Evolutionary conservation across 1,140 invertebrate species (phyloP), one percentile per base, ranked within the genome.

Genomic region (Drosophila arawakana): DNA sequence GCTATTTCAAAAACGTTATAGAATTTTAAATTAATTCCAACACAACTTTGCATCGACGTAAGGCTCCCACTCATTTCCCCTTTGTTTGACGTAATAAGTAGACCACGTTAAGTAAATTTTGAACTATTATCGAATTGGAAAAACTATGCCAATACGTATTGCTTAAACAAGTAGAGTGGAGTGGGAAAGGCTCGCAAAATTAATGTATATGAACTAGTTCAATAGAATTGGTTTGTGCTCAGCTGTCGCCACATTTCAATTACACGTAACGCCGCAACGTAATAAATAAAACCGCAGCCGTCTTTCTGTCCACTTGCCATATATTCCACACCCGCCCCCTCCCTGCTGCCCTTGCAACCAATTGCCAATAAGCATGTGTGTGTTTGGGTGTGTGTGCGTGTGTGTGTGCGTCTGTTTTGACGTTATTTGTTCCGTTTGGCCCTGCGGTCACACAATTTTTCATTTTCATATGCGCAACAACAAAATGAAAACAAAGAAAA

Each of bases 361-460:
- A 55, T 55, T 55, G 62, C 62, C 50, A 44, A 44, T 55, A 39
- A 65, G 69, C 30, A 35, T 44, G 35, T 43, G 41, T 63, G 60
- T 41, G 37, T 8, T 9, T 41, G 52, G 52, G 50, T 52, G 59
- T 50, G 46, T 50, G 59, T 73, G 71, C 35, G 43, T 47, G 43
- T 35, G 50, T 67, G 58, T 39, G 49, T 50, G 34, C 35, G 58
- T 62, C 60, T 54, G 30, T 54, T 37, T 75, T 72, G 78, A 63
- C 74, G 72, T 72, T 80, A 78, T 83, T 83, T 83, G 76, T 76
- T 66, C 63, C 66, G 74, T 80, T 76, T 76, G 71, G 78, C 78
- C 81, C 82, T 85, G 82, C 82, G 82, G 82, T 81, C 75, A 85
- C 78, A 81, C 71, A 81, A 85, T 85, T 85, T 85, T 85, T 86